Evolutionary conservation across 2,888 invertebrate species (phyloP).

Genomic region (Ptychoptera contaminata): DNA sequence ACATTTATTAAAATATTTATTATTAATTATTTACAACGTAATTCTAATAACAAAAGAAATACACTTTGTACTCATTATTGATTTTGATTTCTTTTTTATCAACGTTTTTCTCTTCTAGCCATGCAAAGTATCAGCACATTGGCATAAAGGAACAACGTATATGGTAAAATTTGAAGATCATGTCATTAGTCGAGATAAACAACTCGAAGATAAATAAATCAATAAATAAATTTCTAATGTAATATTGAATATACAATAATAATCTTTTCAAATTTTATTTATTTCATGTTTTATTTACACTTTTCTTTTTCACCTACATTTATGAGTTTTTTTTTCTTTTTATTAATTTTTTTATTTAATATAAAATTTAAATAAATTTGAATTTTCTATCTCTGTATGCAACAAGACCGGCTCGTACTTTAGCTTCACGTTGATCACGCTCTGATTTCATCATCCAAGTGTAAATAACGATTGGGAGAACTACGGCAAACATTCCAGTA

Average conservation of each 20-base stretch:
- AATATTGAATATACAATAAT: neutral
- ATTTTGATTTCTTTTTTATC: neutral
- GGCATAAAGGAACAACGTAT: slow-evolving; percentile 99
- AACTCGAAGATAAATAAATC: slow-evolving; percentile 67
- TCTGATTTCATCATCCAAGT: slow-evolving; percentile 37
- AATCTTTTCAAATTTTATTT: neutral
- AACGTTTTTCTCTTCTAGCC: slow-evolving; percentile 48
- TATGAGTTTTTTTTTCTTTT: slow-evolving; percentile 3
- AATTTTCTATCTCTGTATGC: slow-evolving; percentile 56
- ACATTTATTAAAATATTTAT: neutral
- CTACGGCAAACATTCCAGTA: slow-evolving; percentile 34
- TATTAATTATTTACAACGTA: neutral
- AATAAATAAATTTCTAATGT: slow-evolving; percentile 2
- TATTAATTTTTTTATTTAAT: neutral
- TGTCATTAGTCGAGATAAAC: slow-evolving; percentile 80
- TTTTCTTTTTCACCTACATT: slow-evolving; percentile 12
- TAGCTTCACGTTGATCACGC: slow-evolving; percentile 37
- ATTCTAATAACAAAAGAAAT: neutral
- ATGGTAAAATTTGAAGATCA: slow-evolving; percentile 96
- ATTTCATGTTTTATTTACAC: neutral
- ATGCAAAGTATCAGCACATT: slow-evolving; percentile 94
- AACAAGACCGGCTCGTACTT: slow-evolving; percentile 53
- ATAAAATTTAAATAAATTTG: slow-evolving; percentile 42
- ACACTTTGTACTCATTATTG: neutral
- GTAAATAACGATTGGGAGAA: slow-evolving; percentile 39